Percentiles rank a stretch among this genome's conserved stretches.
These are phyloP conservation scores for Octodon degus DNA, from an alignment of 2,113 vertebrate species.

Conservation along the genomic window DNA sequence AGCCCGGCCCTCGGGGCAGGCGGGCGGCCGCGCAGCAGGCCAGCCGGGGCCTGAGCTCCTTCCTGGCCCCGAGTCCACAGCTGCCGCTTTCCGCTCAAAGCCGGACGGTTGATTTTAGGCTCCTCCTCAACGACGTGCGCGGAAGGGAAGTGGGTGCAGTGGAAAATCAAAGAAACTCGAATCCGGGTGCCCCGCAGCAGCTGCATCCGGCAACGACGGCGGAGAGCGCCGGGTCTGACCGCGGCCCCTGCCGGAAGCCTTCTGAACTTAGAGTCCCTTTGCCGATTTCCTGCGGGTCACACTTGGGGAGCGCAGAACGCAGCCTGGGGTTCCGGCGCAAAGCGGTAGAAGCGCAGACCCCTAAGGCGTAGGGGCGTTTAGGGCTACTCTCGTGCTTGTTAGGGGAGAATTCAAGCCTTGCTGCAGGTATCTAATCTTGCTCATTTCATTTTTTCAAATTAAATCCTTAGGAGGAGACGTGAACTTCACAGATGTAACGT, in stretches of 20 bases:
- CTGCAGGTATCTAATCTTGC: neutral
- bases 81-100: neutral
- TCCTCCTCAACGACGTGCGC: neutral
- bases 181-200: neutral
- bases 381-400: neutral
- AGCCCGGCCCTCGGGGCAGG: no score
- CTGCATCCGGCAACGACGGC: neutral
- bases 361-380: neutral
- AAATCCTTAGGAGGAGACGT: neutral
- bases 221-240: neutral
- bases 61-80: neutral
- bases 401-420: neutral
- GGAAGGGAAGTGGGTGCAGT: neutral
- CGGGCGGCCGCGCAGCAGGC: no score
- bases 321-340: neutral
- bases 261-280: neutral
- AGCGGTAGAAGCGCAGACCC: fast-evolving
- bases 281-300: neutral
- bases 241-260: neutral
- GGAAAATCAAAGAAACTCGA: neutral
- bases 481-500: neutral
- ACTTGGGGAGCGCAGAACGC: neutral
- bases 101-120: neutral
- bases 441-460: neutral
- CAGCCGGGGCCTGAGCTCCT: neutral